Conservation (phyloP, 2,888 invertebrate species). For the Drosophila tanythrix region DNA sequence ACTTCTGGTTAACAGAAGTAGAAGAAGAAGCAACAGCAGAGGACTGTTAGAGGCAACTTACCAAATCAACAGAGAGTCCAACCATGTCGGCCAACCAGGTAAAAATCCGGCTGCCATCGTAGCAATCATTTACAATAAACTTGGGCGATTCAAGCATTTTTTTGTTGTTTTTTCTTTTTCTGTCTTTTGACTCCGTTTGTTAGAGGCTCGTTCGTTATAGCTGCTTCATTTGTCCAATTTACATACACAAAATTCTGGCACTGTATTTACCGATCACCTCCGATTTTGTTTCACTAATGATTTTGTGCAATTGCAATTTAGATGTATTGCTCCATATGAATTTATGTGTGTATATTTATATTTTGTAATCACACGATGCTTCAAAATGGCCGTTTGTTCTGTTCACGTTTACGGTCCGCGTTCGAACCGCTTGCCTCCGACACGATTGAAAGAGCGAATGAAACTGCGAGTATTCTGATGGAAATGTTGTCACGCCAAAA, state of each 20-base stretch:
- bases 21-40: background rate
- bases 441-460: conserved; percentile 53
- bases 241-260: conserved; percentile 36
- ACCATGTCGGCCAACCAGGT: conserved; percentile 88
- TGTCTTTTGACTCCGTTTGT: conserved; percentile 10
- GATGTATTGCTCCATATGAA: conserved; percentile 25
- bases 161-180: conserved; percentile 44
- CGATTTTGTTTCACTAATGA: conserved; percentile 43
- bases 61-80: conserved; percentile 92
- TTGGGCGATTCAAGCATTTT: conserved; percentile 78
- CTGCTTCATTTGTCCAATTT: conserved; percentile 39
- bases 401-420: conserved; percentile 22
- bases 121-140: conserved; percentile 84
- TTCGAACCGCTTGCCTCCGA: conserved; percentile 20
- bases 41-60: conserved; percentile 84
- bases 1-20: background rate
- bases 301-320: conserved; percentile 59
- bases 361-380: conserved; percentile 51
- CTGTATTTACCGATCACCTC: conserved; percentile 16
- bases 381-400: conserved; percentile 53
- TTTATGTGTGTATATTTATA: conserved; percentile 21
- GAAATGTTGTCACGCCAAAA: conserved; percentile 41
- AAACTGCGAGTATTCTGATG: conserved; percentile 42
- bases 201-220: conserved; percentile 4
- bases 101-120: conserved; percentile 90